Evolutionary conservation across 2,888 invertebrate genomes (phyloP), one percentile per base, ranked within the genome.

Genomic region (Drosophila macrospina): DNA sequence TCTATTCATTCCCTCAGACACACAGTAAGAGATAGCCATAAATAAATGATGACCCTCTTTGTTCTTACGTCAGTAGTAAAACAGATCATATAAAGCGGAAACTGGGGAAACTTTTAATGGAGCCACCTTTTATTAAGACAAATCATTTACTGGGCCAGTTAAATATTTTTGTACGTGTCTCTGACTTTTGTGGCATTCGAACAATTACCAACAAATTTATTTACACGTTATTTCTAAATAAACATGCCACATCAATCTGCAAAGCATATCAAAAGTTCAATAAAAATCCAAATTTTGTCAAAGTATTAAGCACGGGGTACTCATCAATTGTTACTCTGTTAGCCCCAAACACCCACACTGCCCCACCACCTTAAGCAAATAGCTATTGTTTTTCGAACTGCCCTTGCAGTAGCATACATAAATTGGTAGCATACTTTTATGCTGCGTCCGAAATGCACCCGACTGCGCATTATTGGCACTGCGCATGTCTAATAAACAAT

Each of bases 11-110:
- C 50, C 16, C 32, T 24, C 34, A 37, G 56, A 56, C 34, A 28
- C 16, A 15, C 59, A 51, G 47, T 37, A 39, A 34, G 62, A 59
- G 55, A 65, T 59, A 65, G 45, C 44, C 64, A 64, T 74, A 69
- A 74, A 74, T 72, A 72, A 54, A 44, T 61, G 41, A 64, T 73
- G 68, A 57, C 44, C 28, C 42, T 68, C 51, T 73, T 74, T 61
- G 63, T 56, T 68, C 62, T 60, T 63, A 47, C 41, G 37, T 56
- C 59, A 51, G 41, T 32, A 56, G 65, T 26, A 44, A 57, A 57
- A 55, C 41, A 32, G 55, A 56, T 50, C 15, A 60, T 26, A 55
- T 45, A 63, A 69, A 64, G 30, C 55, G 28, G 48, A 59, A 50
- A 51, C 51, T 41, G 44, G 20, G 16, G 2, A 28, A 57, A n/a